These are phyloP conservation scores for Nephrotoma flavescens DNA, from an alignment of 2,888 invertebrate genomes.

Conservation along the genomic window DNA sequence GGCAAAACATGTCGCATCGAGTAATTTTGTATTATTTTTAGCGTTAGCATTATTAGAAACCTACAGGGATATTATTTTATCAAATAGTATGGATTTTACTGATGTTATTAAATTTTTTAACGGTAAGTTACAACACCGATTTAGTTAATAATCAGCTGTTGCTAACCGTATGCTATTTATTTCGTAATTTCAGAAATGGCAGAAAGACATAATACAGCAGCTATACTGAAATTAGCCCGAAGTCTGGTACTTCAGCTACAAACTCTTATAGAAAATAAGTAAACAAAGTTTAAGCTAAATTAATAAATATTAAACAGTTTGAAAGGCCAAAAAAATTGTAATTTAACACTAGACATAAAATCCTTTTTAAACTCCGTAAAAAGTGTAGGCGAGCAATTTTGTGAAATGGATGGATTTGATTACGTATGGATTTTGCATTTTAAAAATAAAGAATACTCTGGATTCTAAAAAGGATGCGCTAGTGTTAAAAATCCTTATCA, in stretches of 20 bases:
- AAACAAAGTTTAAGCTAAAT: slow-evolving; percentile 19
- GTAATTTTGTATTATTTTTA: slow-evolving; percentile 84
- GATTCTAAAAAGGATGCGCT: not conserved
- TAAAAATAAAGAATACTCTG: not conserved
- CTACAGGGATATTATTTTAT: slow-evolving; percentile 85
- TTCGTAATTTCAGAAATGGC: slow-evolving; percentile 73
- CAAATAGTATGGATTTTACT: slow-evolving; percentile 95
- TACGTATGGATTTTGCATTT: not conserved
- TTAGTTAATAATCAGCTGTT: not conserved
- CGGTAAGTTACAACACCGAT: slow-evolving; percentile 40
- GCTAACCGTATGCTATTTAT: not conserved
- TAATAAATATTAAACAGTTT: not conserved
- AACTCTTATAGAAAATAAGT: slow-evolving; percentile 84
- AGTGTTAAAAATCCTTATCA: not conserved
- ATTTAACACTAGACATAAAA: not conserved
- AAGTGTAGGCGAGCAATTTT: not conserved
- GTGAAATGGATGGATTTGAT: not conserved
- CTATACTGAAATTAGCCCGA: slow-evolving; percentile 68
- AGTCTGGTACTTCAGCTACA: slow-evolving; percentile 80
- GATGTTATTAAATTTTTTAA: slow-evolving; percentile 98
- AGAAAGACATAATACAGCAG: slow-evolving; percentile 76
- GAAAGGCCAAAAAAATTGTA: not conserved
- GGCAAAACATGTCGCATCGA: slow-evolving; percentile 70
- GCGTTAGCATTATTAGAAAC: slow-evolving; percentile 83
- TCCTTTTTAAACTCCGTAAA: not conserved